Evolutionary conservation across 2,888 invertebrate species (phyloP).

Genomic region (Erebia palarica): DNA sequence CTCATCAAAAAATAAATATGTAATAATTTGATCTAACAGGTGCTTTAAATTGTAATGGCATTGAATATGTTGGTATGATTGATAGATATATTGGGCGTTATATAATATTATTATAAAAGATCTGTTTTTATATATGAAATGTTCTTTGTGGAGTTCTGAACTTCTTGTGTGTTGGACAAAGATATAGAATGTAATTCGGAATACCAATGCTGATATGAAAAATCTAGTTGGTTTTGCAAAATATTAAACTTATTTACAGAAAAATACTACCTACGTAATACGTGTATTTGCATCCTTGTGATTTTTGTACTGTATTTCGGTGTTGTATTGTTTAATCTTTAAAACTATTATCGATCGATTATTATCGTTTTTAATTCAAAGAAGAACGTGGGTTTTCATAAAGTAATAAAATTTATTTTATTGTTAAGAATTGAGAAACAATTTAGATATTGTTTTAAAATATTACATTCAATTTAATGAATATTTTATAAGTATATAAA

Average conservation of each 20-base stretch:
- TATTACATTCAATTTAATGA: neutral
- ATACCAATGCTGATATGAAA: neutral
- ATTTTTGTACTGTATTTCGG: neutral
- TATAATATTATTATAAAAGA: neutral
- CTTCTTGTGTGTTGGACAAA: neutral
- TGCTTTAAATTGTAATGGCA: constrained; percentile 27
- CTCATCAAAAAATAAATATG: constrained; percentile 13
- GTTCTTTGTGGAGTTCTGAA: neutral
- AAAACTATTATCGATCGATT: neutral
- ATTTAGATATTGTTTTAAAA: constrained; percentile 11
- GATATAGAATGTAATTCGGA: constrained; percentile 5
- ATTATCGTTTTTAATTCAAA: neutral
- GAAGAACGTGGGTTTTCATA: neutral
- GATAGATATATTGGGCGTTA: constrained; percentile 10
- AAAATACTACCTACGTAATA: neutral
- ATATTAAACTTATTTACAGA: neutral
- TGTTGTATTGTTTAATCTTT: neutral
- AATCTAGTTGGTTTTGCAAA: neutral
- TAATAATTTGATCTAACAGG: constrained; percentile 20
- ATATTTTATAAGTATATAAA: neutral
- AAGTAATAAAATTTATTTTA: neutral
- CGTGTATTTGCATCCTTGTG: constrained; percentile 2
- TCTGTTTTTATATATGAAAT: constrained; percentile 1
- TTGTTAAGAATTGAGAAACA: constrained; percentile 8
- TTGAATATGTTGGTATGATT: constrained; percentile 3